Evolutionary conservation across 2,888 invertebrate species (phyloP), one percentile per base, ranked within the genome.

Genomic region (Eristalis arbustorum): DNA sequence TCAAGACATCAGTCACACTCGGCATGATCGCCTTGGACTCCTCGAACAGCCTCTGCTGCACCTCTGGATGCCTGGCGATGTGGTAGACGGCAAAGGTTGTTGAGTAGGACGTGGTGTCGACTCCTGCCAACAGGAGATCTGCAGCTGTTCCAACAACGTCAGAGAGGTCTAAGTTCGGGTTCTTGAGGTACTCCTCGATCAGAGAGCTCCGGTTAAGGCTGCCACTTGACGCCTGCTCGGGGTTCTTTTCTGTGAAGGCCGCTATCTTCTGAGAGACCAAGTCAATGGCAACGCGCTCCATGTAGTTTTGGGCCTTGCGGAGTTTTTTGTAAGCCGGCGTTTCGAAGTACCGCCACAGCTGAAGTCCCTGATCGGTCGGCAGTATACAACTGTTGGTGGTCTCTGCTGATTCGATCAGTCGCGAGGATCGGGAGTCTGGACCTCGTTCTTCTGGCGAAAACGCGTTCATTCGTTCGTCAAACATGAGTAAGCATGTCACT

Each of bases 121-220:
- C 95, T 77, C 97, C 97, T 71, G 97, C 98, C 91, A 98, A 94
- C 28, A 98, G 92, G 91, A 97, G 95, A 92, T 98, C 98, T 56
- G 96, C 96, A 80, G 96, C 95, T 94, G 97, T 96, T 75, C 97
- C 97, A 63, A 96, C 94, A n/a, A 98, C 94, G 92, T 98, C 98
- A 90, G 96, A 96, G 23, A 95, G 93, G 91, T 97, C 96, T 4
- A 97, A 91, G 89, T 95, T 95, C 0, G 95, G 94, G 83, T 95
- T 95, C 73, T 94, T 93, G 3, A 97, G 91, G 92, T 97, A 97
- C 25, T 94, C 94, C 82, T 95, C 94, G 62, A 98, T 91, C 13
- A 97, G 92, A 1, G 95, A 95, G 59, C 89, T 90, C 0, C 88
- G 80, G 11, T 74, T 75, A 37, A 89, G 88, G 74, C 56, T 83